Conservation (phyloP, 2,888 invertebrate genomes). For the Allophyes oxyacanthae region DNA sequence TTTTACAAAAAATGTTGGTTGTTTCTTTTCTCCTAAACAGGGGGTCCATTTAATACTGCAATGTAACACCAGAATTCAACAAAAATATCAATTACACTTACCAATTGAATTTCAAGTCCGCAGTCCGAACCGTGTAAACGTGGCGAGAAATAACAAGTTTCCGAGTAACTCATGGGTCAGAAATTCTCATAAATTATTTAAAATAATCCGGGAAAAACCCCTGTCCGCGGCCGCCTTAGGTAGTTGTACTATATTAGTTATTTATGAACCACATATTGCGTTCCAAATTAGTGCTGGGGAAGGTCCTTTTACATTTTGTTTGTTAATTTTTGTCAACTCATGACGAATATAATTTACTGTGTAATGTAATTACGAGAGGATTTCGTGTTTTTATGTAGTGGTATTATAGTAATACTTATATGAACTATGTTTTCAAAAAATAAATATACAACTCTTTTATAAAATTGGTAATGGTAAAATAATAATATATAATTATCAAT, state of each 20-base stretch:
- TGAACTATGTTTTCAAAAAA: too few species aligned
- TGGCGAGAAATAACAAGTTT: slow-evolving; percentile 41
- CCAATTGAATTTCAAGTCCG: slow-evolving; percentile 49
- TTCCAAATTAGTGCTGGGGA: slow-evolving; percentile 71
- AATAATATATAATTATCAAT: too few species aligned
- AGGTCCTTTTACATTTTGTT: slow-evolving; percentile 25
- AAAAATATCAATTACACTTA: slow-evolving; percentile 49
- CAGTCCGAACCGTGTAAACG: slow-evolving; percentile 41
- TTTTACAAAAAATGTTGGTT: too few species aligned
- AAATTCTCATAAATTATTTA: slow-evolving; percentile 88
- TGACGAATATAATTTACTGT: slow-evolving; percentile 45
- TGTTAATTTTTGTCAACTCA: slow-evolving; percentile 38
- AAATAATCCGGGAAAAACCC: slow-evolving; percentile 85
- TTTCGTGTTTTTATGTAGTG: background rate
- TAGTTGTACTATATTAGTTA: slow-evolving; percentile 57
- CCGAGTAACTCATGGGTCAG: slow-evolving; percentile 75
- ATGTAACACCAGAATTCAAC: slow-evolving; percentile 30
- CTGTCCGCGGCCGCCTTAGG: slow-evolving; percentile 72
- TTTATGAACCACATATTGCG: slow-evolving; percentile 77
- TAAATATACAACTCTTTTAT: background rate
- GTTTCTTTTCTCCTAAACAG: too few species aligned
- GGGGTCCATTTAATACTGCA: slow-evolving; percentile 35
- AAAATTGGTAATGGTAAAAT: background rate
- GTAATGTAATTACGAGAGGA: slow-evolving; percentile 32
- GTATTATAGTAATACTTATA: too few species aligned